Base-by-base conservation (phyloP, 1,140 invertebrate species). In the Heliconius melpomene region DNA sequence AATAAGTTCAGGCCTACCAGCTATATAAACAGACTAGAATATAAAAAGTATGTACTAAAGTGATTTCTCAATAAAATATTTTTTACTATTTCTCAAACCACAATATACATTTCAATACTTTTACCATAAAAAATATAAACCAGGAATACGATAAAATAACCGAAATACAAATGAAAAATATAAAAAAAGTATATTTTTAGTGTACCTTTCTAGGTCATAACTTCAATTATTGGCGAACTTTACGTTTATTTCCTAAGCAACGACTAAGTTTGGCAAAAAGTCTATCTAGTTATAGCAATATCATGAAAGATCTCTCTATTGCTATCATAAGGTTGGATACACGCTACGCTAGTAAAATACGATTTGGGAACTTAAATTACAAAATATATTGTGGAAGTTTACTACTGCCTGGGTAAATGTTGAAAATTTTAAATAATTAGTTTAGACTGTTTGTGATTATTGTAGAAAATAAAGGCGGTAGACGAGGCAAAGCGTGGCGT, bases 331-430 rank as follows among this genome's bases (percentile, higher is more conserved):
- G 60, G 60, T 66, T 66, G 60, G 26, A 5, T 16, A 66, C 60
- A 66, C 60, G 60, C 60, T 66, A 66, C 18, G 26, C 3, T 29
- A 7, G 23, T 23, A 66, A 36, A 36, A 13, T 26, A 26, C 60
- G n/a, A 66, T 29, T 66, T 66, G 60, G 26, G 29, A 66, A 66
- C 26, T 66, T 66, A 66, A 29, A 66, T 66, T 66, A 66, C 60
- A 66, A 66, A 29, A 3, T 29, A 29, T 66, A 66, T 29, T 66
- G 13, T 26, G 13, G 32, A 32, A 32, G 32, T 32, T 32, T 32
- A 3, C 29, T 66, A 13, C 11, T 66, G n/a, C 29, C 60, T 66
- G 57, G 57, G 29, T 66, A 26, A 26, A n/a, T 13, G 7, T 5
- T 66, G 60, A n/a, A 16, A 66, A 29, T 66, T 29, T 66, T 2